These are phyloP conservation scores for Campopleginae sp. DNA, from an alignment of 2,888 invertebrate genomes.

Conservation along the genomic window DNA sequence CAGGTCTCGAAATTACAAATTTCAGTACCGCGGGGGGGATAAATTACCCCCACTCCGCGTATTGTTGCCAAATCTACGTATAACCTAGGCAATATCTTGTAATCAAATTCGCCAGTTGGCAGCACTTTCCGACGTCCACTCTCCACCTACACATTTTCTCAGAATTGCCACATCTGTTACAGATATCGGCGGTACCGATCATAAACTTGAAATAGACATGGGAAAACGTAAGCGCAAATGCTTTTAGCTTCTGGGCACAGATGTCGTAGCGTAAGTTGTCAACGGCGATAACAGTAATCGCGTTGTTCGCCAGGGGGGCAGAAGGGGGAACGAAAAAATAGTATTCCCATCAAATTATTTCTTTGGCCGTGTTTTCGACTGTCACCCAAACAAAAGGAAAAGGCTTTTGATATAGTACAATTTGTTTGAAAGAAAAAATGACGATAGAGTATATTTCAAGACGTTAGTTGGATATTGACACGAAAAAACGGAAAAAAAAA, in stretches of 20 bases:
- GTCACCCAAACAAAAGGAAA: slow-evolving; percentile 15
- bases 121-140: not conserved
- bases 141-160: not conserved
- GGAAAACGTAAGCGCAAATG: too few relatives aligned
- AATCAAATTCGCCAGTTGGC: not conserved
- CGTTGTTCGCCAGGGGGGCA: not conserved
- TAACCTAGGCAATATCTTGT: not conserved
- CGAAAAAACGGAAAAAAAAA: slow-evolving; percentile 1
- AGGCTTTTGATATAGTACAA: not conserved
- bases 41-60: not conserved
- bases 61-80: not conserved
- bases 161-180: too few relatives aligned
- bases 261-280: not conserved
- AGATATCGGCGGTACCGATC: too few relatives aligned
- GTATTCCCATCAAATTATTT: slow-evolving; percentile 6
- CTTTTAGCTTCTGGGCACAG: too few relatives aligned
- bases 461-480: slow-evolving; percentile 6
- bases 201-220: too few relatives aligned
- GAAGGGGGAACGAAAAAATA: not conserved
- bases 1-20: not conserved
- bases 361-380: not conserved
- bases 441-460: slow-evolving; percentile 3
- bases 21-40: not conserved
- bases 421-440: slow-evolving; percentile 4
- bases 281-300: slow-evolving; percentile 10